These are phyloP conservation scores for Scaptodrosophila lebanonensis DNA, from an alignment of 1,140 invertebrate genomes.

Conservation along the genomic window DNA sequence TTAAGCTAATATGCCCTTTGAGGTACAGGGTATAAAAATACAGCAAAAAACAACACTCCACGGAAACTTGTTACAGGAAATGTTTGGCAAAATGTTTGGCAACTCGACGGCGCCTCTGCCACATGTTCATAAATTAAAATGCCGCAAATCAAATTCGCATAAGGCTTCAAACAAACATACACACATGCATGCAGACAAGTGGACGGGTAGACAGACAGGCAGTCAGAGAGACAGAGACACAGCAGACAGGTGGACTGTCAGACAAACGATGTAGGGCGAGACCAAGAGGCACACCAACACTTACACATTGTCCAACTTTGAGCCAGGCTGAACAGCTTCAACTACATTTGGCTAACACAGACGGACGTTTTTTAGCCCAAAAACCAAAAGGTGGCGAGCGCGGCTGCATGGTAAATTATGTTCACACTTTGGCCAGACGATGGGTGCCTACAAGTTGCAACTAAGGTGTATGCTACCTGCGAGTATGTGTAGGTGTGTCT, in stretches of 20 bases:
- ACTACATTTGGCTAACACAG: no score
- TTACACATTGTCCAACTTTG: no score
- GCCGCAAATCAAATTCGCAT: constrained; percentile 73
- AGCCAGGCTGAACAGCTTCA: no score
- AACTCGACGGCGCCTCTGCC: constrained; percentile 49
- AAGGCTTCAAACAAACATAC: constrained; percentile 63
- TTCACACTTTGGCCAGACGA: constrained; percentile 52
- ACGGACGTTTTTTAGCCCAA: no score
- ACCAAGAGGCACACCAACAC: no score
- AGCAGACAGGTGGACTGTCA: no score
- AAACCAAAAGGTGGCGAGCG: constrained; percentile 36
- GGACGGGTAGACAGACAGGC: constrained; percentile 9
- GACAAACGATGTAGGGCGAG: no score
- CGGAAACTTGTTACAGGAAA: constrained; percentile 45
- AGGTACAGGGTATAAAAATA: no score
- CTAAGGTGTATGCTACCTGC: not conserved
- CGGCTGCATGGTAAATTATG: constrained; percentile 71
- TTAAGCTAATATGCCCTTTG: no score
- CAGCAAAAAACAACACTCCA: no score
- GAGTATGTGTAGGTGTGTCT: constrained; percentile 11
- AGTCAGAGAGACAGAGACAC: constrained; percentile 12
- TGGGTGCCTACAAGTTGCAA: not conserved
- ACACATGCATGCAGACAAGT: constrained; percentile 32
- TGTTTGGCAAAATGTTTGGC: constrained; percentile 61
- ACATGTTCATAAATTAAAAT: constrained; percentile 72